A percentile compares a stretch with the other conserved stretches of the same genome.
Evolutionary conservation across 2,113 vertebrate species (phyloP).

Genomic region (Atractosteus spatula): DNA sequence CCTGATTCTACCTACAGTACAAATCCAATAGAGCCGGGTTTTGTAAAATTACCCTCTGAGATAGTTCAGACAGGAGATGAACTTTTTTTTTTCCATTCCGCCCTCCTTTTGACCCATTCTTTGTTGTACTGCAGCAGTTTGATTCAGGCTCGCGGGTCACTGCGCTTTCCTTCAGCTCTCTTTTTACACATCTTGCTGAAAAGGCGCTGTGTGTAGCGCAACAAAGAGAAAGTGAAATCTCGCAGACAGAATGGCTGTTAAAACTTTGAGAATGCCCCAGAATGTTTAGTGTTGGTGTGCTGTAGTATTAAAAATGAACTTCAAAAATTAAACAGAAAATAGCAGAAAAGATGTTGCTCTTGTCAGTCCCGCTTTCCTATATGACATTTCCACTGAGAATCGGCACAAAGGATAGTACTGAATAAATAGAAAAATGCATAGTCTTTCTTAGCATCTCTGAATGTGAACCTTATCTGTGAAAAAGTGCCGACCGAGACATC

Average conservation of each 20-base stretch:
- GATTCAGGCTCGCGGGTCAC: neutral
- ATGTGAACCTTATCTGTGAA: too few relatives aligned
- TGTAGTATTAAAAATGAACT: too few relatives aligned
- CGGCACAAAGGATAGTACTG: too few relatives aligned
- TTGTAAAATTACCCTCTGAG: neutral
- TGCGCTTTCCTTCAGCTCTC: neutral
- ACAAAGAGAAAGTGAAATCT: neutral
- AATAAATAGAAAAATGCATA: too few relatives aligned
- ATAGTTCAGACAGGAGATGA: constrained; percentile 7
- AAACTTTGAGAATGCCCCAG: neutral
- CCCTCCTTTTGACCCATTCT: neutral
- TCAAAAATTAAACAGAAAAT: too few relatives aligned
- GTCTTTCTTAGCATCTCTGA: too few relatives aligned
- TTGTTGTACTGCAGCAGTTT: neutral
- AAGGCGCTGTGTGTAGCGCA: neutral
- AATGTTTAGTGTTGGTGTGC: too few relatives aligned
- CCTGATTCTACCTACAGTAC: neutral
- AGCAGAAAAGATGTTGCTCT: too few relatives aligned
- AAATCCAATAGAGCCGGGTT: neutral
- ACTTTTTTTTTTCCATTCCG: constrained; percentile 4
- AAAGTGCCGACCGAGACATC: too few relatives aligned
- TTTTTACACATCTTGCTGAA: neutral
- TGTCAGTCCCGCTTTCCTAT: too few relatives aligned
- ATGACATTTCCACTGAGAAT: too few relatives aligned
- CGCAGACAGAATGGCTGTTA: neutral